These are phyloP conservation scores for Laterallus jamaicensis DNA, from an alignment of 2,113 vertebrate species.

Conservation along the genomic window DNA sequence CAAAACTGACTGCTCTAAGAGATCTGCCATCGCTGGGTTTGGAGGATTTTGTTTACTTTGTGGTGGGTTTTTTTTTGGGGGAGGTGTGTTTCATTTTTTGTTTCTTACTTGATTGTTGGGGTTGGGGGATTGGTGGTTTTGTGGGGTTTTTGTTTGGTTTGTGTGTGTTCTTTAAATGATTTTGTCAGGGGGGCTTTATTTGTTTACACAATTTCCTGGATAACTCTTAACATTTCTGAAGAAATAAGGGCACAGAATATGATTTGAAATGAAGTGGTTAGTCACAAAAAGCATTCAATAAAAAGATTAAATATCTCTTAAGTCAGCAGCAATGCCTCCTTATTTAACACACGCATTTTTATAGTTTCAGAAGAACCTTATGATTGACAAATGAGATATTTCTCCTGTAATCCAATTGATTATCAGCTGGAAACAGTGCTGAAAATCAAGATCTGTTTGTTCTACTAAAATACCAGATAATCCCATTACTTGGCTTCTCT, in stretches of 20 bases:
- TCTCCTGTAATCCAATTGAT: conserved; percentile 3
- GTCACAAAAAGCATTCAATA: neutral
- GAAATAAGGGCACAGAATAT: neutral
- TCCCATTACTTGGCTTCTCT: neutral
- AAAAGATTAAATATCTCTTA: neutral
- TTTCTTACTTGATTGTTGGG: neutral
- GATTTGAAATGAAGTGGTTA: neutral
- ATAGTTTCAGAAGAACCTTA: neutral
- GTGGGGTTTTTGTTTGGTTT: accelerated
- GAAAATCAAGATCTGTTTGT: neutral
- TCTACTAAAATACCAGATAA: conserved; percentile 7
- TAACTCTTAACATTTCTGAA: neutral
- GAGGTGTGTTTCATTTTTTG: too few species aligned
- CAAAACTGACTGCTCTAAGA: neutral
- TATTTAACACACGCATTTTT: neutral
- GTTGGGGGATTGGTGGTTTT: neutral
- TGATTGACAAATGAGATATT: neutral
- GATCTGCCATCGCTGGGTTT: neutral
- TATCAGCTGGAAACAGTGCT: neutral
- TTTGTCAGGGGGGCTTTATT: too few species aligned
- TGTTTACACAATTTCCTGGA: neutral
- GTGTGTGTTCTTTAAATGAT: neutral
- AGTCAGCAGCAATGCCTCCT: neutral
- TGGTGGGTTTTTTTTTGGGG: neutral
- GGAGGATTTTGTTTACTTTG: neutral